Evolutionary conservation across 2,797 vertebrate genomes (phyloP).

Genomic region (Hydrolagus colliei): DNA sequence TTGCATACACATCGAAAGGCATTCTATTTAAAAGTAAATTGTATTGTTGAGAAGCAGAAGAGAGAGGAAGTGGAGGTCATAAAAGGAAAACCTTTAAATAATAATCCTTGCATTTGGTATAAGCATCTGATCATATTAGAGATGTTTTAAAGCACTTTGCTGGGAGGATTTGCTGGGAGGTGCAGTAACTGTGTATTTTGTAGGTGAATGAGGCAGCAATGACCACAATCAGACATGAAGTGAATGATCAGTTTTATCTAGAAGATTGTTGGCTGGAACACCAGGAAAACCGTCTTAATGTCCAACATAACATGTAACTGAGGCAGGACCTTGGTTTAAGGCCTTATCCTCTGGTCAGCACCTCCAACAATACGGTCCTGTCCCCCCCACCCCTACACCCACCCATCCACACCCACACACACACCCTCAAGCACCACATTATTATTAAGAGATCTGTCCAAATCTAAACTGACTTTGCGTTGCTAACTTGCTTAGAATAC

Average conservation of each 20-base stretch:
- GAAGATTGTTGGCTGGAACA: not conserved
- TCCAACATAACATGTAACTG: not conserved
- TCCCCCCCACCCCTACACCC: not conserved
- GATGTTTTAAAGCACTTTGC: not conserved
- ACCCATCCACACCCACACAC: too few relatives aligned
- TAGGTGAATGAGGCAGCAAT: not conserved
- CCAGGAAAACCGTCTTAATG: not conserved
- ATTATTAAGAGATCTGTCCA: not conserved
- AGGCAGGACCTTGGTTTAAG: not conserved
- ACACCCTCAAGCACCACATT: too few relatives aligned
- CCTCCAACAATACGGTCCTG: not conserved
- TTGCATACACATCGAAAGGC: too few relatives aligned
- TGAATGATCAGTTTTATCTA: not conserved
- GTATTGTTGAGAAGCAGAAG: too few relatives aligned
- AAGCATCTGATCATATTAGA: not conserved
- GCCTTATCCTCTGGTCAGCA: not conserved
- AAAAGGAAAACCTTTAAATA: too few relatives aligned
- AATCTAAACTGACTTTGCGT: not conserved
- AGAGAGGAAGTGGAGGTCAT: too few relatives aligned
- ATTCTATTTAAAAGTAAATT: too few relatives aligned
- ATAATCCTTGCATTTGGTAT: not conserved
- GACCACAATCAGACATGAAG: not conserved
- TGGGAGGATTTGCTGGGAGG: not conserved
- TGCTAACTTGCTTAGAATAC: not conserved
- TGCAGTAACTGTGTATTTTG: not conserved